Evolutionary conservation across 2,797 vertebrate species (phyloP).

Genomic region (Leucoraja ocellata): DNA sequence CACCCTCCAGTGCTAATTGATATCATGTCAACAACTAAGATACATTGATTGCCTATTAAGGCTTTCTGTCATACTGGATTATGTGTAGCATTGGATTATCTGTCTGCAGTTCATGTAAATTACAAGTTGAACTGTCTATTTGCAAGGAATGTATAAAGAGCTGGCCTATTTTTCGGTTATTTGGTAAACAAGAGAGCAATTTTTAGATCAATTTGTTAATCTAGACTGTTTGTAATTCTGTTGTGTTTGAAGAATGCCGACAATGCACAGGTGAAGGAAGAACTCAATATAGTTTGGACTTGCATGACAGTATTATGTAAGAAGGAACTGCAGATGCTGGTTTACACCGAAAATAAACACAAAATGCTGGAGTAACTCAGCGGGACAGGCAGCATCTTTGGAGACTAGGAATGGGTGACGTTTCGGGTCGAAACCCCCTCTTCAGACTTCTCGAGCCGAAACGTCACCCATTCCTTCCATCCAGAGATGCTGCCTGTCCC

Average conservation of each 20-base stretch:
- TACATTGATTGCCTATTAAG: slow-evolving; percentile 24
- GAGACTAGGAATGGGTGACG: too few species aligned
- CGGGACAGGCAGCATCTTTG: too few species aligned
- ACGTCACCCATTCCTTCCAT: too few species aligned
- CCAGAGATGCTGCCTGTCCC: too few species aligned
- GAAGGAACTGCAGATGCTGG: too few species aligned
- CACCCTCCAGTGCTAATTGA: slow-evolving; percentile 34
- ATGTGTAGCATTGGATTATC: slow-evolving; percentile 22
- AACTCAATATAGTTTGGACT: neutral
- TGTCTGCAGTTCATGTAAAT: neutral
- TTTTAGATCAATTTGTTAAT: neutral
- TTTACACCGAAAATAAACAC: too few species aligned
- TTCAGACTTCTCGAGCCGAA: too few species aligned
- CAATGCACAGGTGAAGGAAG: neutral
- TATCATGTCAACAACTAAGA: slow-evolving; percentile 27
- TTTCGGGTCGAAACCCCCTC: too few species aligned
- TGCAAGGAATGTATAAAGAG: slow-evolving; percentile 16
- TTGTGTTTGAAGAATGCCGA: neutral
- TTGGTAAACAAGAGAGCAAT: neutral
- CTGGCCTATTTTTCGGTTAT: neutral
- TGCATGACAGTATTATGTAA: too few species aligned
- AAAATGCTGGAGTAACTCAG: too few species aligned
- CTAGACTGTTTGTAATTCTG: neutral
- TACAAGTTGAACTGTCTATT: neutral
- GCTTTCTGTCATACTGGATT: slow-evolving; percentile 9